Conservation (phyloP, 2,797 vertebrate genomes). For the Ctenochaetus hawaiiensis region DNA sequence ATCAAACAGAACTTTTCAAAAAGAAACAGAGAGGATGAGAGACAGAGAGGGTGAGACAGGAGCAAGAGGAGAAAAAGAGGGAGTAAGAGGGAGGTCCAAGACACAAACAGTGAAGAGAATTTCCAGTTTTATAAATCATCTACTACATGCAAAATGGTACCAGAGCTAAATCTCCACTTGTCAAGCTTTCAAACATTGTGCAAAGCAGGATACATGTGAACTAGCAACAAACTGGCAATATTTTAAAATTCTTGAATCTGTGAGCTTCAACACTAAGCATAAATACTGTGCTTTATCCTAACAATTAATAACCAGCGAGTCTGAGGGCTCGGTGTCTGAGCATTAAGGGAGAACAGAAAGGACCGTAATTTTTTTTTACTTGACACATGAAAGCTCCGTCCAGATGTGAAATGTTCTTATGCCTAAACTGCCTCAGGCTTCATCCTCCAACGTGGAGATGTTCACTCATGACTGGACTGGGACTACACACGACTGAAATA, state of each 20-base stretch:
- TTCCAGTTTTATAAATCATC: conserved; percentile 21
- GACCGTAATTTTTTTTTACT: background rate
- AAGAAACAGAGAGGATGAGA: conserved; percentile 2
- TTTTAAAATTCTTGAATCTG: background rate
- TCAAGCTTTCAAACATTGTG: background rate
- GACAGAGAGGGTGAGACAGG: background rate
- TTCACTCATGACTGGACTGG: background rate
- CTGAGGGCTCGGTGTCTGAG: background rate
- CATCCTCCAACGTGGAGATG: background rate
- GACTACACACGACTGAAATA: conserved; percentile 33
- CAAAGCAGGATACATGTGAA: background rate
- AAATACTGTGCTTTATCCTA: background rate
- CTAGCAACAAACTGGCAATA: background rate
- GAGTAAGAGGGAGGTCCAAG: conserved; percentile 10
- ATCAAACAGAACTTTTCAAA: conserved; percentile 43
- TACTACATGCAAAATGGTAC: conserved; percentile 2
- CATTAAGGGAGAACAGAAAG: background rate
- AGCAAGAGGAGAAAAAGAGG: background rate
- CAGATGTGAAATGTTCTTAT: background rate
- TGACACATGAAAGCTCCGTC: background rate
- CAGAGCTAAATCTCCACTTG: background rate
- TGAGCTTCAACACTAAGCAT: background rate
- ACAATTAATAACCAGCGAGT: background rate
- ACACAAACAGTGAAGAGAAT: conserved; percentile 3
- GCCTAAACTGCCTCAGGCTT: background rate